Evolutionary conservation across 2,888 invertebrate species (phyloP).

Genomic region (Acrocyrtus sp.): DNA sequence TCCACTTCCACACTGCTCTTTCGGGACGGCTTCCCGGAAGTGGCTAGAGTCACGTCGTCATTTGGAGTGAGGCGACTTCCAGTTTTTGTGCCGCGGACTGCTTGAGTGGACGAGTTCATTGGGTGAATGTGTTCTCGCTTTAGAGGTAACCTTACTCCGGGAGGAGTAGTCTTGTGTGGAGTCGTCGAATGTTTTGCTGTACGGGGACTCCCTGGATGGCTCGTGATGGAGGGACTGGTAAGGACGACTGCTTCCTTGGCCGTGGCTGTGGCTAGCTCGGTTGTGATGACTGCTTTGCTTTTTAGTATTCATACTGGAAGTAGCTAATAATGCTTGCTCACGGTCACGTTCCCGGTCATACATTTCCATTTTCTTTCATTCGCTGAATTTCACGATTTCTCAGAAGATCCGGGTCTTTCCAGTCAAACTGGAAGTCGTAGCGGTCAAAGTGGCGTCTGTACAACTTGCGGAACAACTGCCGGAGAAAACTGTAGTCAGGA

Average conservation of each 20-base stretch:
- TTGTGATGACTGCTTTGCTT: slow-evolving; percentile 21
- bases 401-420: slow-evolving; percentile 76
- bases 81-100: slow-evolving; percentile 21
- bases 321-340: neutral
- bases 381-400: slow-evolving; percentile 37
- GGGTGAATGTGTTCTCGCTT: no score
- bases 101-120: no score
- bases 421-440: slow-evolving; percentile 99
- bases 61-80: slow-evolving; percentile 9
- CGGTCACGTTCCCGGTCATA: slow-evolving; percentile 17
- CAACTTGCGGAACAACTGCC: slow-evolving; percentile 93
- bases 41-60: slow-evolving; percentile 1
- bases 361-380: slow-evolving; percentile 29
- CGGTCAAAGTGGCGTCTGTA: slow-evolving; percentile 97
- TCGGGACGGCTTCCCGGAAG: slow-evolving; percentile 31
- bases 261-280: neutral
- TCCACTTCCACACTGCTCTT: slow-evolving; percentile 16
- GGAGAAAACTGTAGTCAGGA: slow-evolving; percentile 95
- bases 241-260: neutral
- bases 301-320: no score
- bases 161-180: slow-evolving; percentile 5
- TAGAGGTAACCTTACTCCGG: slow-evolving; percentile 29
- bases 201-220: neutral
- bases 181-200: slow-evolving; percentile 20
- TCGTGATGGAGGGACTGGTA: neutral